A percentile compares a stretch with the other conserved stretches of the same genome.
Conservation (phyloP, 1,140 invertebrate species). For the Solenopsis fugax region DNA sequence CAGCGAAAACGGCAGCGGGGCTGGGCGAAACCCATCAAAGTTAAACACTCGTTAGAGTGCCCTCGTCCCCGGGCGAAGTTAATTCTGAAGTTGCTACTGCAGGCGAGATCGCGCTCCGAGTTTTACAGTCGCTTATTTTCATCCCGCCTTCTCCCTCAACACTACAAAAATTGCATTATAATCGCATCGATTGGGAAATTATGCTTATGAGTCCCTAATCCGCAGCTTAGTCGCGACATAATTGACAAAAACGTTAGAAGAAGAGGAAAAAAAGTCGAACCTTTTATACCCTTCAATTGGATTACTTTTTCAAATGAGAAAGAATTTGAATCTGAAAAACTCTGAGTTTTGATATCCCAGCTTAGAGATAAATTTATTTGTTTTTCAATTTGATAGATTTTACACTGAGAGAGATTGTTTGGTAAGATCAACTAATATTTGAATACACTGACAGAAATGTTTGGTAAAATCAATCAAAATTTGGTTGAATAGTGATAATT, state of each 20-base stretch:
- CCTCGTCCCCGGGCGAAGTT: constrained; percentile 47
- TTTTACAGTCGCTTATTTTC: constrained; percentile 55
- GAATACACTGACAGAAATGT: no score
- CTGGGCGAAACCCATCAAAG: constrained; percentile 70
- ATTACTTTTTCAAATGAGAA: not conserved
- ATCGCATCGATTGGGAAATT: not conserved
- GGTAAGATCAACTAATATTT: no score
- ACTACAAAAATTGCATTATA: constrained; percentile 17
- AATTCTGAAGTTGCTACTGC: constrained; percentile 38
- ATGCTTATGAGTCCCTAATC: not conserved
- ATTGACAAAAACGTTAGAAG: not conserved
- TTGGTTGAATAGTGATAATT: no score
- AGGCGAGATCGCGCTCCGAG: constrained; percentile 22
- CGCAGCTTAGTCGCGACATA: not conserved
- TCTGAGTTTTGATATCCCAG: not conserved
- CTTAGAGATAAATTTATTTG: no score
- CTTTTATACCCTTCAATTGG: not conserved
- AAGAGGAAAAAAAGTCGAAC: not conserved
- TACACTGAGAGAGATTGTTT: no score
- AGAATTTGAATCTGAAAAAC: not conserved
- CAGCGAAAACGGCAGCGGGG: constrained; percentile 43
- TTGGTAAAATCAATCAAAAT: no score
- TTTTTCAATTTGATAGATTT: not conserved
- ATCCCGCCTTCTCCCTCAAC: not conserved
- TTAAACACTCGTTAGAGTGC: constrained; percentile 71